Base-by-base conservation (phyloP, 2,888 invertebrate species). In the Conops quadrifasciatus region DNA sequence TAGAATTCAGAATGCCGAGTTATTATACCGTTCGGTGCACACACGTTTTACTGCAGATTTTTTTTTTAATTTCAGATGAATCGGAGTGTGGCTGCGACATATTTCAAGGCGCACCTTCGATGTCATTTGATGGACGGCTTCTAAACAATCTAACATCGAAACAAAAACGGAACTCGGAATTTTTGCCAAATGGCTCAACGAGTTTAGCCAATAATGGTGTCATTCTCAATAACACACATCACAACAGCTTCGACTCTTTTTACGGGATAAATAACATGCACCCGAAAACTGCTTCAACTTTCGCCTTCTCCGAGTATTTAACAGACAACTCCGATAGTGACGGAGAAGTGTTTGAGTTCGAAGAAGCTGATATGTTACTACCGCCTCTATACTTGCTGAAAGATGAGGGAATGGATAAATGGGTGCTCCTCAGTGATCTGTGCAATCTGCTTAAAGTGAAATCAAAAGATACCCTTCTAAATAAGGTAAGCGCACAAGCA, bases 401-500 rank as follows among this genome's bases (percentile, higher is more conserved):
- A 74, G 89, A 89, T 64, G 89, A 90, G 79, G 89, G 90, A 19
- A 88, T 89, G 73, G 93, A 93, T 67, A 90, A 92, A 74, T 95
- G 94, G 93, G 91, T 94, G 70, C 87, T 95, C 72, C 87, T 94
- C 68, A 93, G 92, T 82, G 94, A 94, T 83, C 88, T 94, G 77
- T 91, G 93, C 79, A 90, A 90, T 79, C 87, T 93, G 77, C 87
- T 93, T 79, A 91, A 92, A 87, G 90, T 94, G 72, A 94, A 94
- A 86, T 94, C 94, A 51, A 91, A 92, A 78, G 94, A 94, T 79
- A 92, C 93, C 67, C 87, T 94, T 59, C 84, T 94, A 73, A 91
- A 92, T 80, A 93, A 93, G 86, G 86, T 86, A 49, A 19, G 15
- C 19, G 5, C 3, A 49, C 19, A n/a, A 49, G 49, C 7, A 49